Conservation (phyloP, 1,140 invertebrate genomes). For the Drosophila mojavensis region DNA sequence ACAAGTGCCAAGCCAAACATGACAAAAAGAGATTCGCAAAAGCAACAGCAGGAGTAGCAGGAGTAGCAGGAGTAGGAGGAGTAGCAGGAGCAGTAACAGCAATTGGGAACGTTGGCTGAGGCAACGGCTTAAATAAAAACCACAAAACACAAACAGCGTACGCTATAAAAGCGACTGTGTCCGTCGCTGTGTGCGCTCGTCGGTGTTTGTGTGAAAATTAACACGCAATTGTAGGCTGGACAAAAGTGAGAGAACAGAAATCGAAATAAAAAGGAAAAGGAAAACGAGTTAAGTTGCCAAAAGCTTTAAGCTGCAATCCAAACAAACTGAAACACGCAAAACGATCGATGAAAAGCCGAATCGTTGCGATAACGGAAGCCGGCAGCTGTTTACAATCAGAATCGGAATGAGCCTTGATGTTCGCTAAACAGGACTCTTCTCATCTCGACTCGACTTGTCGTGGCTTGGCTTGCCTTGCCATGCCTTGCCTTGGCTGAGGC, state of each 20-base stretch:
- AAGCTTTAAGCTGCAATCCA: conserved; percentile 76
- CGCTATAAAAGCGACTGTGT: conserved; percentile 52
- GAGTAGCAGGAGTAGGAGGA: too few relatives aligned
- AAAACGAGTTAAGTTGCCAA: conserved; percentile 58
- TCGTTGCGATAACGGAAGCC: conserved; percentile 28
- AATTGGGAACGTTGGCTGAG: not conserved
- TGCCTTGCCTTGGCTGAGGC: conserved; percentile 13
- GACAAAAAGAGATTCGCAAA: conserved; percentile 31
- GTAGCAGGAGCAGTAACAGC: not conserved
- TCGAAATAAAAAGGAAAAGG: conserved; percentile 31
- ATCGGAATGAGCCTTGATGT: conserved; percentile 5
- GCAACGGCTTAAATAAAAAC: conserved; percentile 49
- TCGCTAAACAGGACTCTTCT: conserved; percentile 11
- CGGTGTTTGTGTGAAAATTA: conserved; percentile 74
- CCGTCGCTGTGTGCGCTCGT: conserved; percentile 5
- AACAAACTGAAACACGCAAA: conserved; percentile 59
- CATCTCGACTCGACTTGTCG: conserved; percentile 10
- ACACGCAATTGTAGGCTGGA: conserved; percentile 69
- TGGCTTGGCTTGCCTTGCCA: not conserved
- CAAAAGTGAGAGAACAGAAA: conserved; percentile 61
- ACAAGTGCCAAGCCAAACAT: conserved; percentile 53
- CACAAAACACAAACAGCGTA: conserved; percentile 67
- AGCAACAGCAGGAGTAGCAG: not conserved
- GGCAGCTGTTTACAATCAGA: conserved; percentile 19
- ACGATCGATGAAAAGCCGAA: conserved; percentile 66